phyloP scores from a whole-genome alignment of 2,113 vertebrate species.

The Zapus hudsonius region DNA sequence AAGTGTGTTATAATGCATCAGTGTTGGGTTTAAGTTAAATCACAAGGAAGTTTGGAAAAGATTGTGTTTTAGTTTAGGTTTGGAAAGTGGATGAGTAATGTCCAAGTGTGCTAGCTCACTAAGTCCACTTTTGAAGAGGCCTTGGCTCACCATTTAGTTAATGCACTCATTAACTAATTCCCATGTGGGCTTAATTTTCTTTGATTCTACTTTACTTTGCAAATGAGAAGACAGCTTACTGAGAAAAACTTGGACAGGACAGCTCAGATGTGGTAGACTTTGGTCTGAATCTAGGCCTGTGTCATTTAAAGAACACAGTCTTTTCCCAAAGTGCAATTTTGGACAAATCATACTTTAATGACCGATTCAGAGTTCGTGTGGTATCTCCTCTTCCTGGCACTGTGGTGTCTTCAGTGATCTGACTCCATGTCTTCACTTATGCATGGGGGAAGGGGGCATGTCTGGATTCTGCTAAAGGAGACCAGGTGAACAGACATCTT shows the following conservation, averaged over 20 bases:
- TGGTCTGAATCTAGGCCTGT: background rate
- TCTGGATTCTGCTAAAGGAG: background rate
- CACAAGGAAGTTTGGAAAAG: background rate
- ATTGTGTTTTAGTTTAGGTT: background rate
- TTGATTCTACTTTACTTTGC: background rate
- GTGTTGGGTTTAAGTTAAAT: background rate
- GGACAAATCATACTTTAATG: background rate
- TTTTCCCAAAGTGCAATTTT: background rate
- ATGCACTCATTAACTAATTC: background rate
- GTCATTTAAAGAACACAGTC: background rate
- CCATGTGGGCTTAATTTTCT: no score
- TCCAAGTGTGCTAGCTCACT: background rate
- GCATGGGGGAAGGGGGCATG: no score
- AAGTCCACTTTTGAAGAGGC: background rate
- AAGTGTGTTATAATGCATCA: background rate
- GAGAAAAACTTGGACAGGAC: background rate
- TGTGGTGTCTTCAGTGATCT: background rate
- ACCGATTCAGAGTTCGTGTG: background rate
- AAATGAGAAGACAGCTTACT: background rate
- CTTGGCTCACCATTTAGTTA: background rate
- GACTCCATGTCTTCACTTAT: background rate
- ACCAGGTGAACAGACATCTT: no score
- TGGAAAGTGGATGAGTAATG: background rate
- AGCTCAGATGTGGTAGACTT: background rate
- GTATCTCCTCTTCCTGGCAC: background rate